A percentile compares a stretch with the other conserved stretches of the same genome.
These are phyloP conservation scores for Mustelus asterias DNA, from an alignment of 2,113 vertebrate genomes.

Conservation along the genomic window DNA sequence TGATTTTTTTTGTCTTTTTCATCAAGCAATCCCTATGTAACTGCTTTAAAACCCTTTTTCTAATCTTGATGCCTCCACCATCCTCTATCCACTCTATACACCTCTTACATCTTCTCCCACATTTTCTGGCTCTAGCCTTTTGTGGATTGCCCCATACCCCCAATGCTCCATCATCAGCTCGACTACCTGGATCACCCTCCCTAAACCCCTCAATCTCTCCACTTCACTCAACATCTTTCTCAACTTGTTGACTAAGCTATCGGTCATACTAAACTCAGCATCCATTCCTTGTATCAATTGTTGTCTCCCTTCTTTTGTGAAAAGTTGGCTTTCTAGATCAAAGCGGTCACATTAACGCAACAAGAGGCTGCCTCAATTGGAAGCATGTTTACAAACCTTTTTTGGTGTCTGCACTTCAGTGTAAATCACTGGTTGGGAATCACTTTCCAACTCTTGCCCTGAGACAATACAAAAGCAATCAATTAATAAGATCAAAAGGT, in stretches of 20 bases:
- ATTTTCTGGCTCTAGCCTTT: not conserved
- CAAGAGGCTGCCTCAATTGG: not conserved
- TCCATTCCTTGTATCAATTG: not conserved
- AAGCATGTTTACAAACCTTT: conserved; percentile 6
- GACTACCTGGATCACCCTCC: not conserved
- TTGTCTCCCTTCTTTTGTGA: not conserved
- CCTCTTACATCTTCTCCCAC: not conserved
- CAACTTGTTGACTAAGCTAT: not conserved
- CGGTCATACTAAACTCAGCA: not conserved
- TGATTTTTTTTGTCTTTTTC: not conserved
- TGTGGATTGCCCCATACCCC: not conserved
- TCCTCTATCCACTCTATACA: not conserved
- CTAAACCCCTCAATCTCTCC: not conserved
- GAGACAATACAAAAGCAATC: not conserved
- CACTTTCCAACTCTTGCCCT: conserved; percentile 27
- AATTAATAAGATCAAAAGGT: not conserved
- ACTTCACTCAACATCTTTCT: not conserved
- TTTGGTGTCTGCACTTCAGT: conserved; percentile 19
- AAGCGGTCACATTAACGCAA: not conserved
- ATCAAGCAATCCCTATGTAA: not conserved
- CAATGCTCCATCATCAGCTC: not conserved
- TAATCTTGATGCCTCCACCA: not conserved
- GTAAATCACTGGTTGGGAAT: conserved; percentile 20
- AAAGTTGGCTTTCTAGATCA: not conserved
- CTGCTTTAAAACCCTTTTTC: not conserved